Evolutionary conservation across 2,888 invertebrate genomes (phyloP), one percentile per base, ranked within the genome.

Genomic region (Cryptophagus acutangulus): DNA sequence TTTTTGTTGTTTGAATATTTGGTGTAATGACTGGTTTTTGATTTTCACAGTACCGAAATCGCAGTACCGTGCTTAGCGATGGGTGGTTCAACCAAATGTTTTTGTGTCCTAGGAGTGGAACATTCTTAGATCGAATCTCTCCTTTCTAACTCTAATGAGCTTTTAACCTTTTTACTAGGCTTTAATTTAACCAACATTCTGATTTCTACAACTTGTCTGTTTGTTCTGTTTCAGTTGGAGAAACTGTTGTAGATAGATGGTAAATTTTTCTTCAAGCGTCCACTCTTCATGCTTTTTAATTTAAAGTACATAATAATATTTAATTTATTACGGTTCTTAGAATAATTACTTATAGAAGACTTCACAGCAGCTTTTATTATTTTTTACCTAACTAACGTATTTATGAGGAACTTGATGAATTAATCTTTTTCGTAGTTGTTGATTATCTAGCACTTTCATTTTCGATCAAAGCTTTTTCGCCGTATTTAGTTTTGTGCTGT

Each of bases 171-270:
- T 26, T 26, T 26, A 4, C n/a, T 26, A 9, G 9, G 26, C 26
- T 26, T 26, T 13, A 26, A 3, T 26, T 26, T 26, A 3, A 6
- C n/a, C n/a, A n/a, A n/a, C n/a, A n/a, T n/a, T 26, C n/a, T 3
- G 9, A 26, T 26, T 3, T 8, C 3, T 3, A 12, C n/a, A 6
- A 26, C 12, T 26, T 26, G 4, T 26, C 49, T 39, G 12, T 31
- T 33, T 24, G 18, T 51, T 65, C 59, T 67, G 63, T 79, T 81
- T 67, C 81, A 82, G 82, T 75, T 77, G 78, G 79, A 74, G 82
- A 82, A 68, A 73, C 71, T 72, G 81, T 82, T 73, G 66, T 78
- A 74, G 77, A 79, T 76, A 81, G 77, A 75, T 82, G 80, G 81
- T 76, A 76, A 73, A 68, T 31, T 33, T 44, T 24, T 52, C 56